phyloP scores from a whole-genome alignment of 2,113 vertebrate genomes.

The Tiliqua scincoides region DNA sequence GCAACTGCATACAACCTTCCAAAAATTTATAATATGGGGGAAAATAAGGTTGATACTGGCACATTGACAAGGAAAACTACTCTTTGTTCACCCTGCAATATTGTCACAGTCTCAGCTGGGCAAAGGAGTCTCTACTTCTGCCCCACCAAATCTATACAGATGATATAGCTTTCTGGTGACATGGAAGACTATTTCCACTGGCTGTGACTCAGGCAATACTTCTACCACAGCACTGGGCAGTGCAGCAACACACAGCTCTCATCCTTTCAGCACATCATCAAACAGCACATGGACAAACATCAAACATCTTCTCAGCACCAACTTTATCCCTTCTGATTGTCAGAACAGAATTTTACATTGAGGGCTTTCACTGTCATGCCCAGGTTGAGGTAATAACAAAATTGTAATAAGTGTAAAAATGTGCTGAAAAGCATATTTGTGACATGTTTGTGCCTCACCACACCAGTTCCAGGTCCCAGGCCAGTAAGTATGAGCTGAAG shows the following conservation, averaged over 20 bases:
- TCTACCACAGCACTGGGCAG: background rate
- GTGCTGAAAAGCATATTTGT: no score
- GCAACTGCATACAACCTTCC: no score
- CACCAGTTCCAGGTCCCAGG: no score
- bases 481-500: no score
- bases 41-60: no score
- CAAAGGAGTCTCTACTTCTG: background rate
- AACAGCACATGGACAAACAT: background rate
- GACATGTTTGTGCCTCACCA: no score
- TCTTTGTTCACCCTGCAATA: background rate
- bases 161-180: background rate
- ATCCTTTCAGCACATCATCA: background rate
- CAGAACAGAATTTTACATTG: background rate
- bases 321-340: background rate
- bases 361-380: background rate
- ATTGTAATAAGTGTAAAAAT: no score
- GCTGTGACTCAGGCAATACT: no score
- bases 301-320: background rate
- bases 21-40: no score
- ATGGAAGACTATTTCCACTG: background rate
- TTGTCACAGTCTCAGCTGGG: background rate
- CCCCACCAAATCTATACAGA: background rate
- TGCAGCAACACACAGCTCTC: background rate
- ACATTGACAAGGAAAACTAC: no score
- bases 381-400: background rate